Evolutionary conservation across 2,113 vertebrate genomes (phyloP).

Genomic region (Romanogobio albipinnatus): DNA sequence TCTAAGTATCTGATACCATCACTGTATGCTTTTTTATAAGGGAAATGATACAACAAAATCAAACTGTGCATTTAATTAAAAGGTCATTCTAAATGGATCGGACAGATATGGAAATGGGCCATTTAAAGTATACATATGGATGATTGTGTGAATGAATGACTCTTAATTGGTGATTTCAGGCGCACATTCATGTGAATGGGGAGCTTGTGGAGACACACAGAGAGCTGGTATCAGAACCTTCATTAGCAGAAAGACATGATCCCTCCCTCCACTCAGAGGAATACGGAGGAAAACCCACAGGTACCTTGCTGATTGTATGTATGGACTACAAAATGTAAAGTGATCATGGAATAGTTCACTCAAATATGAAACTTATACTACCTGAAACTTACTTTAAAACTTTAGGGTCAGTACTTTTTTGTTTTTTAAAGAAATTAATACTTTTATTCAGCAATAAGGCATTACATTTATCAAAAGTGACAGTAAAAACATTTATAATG

Average conservation of each 20-base stretch:
- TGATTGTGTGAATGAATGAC: constrained; percentile 7
- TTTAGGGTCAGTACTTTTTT: neutral
- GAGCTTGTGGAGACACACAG: constrained; percentile 75
- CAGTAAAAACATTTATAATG: neutral
- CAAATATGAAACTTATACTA: neutral
- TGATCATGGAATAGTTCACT: neutral
- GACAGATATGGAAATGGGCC: neutral
- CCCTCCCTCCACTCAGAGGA: constrained; percentile 55
- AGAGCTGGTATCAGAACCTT: constrained; percentile 61
- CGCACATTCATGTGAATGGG: constrained; percentile 76
- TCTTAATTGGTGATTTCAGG: constrained; percentile 63
- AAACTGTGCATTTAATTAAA: neutral
- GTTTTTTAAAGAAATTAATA: neutral
- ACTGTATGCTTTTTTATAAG: neutral
- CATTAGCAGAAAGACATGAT: constrained; percentile 63
- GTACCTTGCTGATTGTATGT: constrained; percentile 51
- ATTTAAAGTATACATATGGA: neutral
- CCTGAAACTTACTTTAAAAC: neutral
- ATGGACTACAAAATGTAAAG: neutral
- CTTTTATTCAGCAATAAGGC: neutral
- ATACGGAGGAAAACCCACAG: constrained; percentile 61
- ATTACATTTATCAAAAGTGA: neutral
- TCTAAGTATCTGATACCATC: neutral
- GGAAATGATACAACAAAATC: too few relatives aligned
- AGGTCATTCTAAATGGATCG: neutral